Evolutionary conservation across 2,797 vertebrate genomes (phyloP), one percentile per base, ranked within the genome.

Genomic region (Macroramphosus scolopax): DNA sequence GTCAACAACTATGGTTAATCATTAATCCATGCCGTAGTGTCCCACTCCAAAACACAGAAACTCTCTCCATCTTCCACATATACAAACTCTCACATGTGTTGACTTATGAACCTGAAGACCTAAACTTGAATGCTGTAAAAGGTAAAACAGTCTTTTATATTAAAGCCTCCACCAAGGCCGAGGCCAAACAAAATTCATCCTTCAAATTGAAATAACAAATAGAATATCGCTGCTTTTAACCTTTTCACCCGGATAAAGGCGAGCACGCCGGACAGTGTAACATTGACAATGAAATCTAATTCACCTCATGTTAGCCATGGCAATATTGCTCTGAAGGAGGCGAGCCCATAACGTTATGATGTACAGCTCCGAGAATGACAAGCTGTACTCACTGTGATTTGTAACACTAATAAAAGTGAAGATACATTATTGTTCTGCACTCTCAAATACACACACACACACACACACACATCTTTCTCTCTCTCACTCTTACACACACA

Each of bases 331-430:
- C 53, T 64, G 53, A 70, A 66, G 75, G 56, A 78, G 68, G 44
- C 50, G 43, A 60, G 51, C 58, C 67, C 62, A 68, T 68, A 80
- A 78, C 60, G 42, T 82, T 85, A 78, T 80, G 81, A 87, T 83
- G 82, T 75, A 80, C 63, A 79, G 80, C 84, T 76, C 69, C 72
- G 70, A 70, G 67, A 68, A 84, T 77, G 87, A 85, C 82, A 82
- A 80, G 79, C 68, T 72, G 59, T 81, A 75, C 70, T 84, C 68
- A 81, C 81, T 68, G 68, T 85, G 84, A 90, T 89, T 89, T 86
- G 85, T 87, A 78, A 84, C 81, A 77, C 76, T 81, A 84, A 88
- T 88, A 87, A 85, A 84, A 83, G 50, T 55, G 75, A 76, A 78
- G 75, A 72, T 70, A 78, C 84, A 77, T 81, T 78, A 77, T 82